Evolutionary conservation across 2,797 vertebrate species (phyloP), one percentile per base, ranked within the genome.

Genomic region (Anguilla obscura): DNA sequence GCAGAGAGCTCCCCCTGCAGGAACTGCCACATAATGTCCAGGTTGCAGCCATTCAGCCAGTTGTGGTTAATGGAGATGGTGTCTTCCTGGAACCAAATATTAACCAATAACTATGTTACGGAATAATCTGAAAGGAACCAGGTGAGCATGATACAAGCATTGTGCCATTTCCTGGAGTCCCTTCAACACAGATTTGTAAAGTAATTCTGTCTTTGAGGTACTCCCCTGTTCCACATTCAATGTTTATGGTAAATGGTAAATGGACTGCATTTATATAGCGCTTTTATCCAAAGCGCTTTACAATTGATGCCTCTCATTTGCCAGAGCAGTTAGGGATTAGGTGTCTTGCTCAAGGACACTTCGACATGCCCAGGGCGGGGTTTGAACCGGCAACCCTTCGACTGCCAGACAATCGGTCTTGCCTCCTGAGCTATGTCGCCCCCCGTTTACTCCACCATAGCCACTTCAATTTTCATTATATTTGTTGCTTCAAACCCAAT

Each of bases 61-160:
- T 99, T 99, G 93, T 99, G 99, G 94, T 99, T 99, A 89, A 99
- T 97, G 86, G 98, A 99, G 90, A 99, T 99, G 1, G 98, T 99
- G 91, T 99, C 98, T 12, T 99, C 98, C 98, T 99, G 91, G 40
- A 90, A 79, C 0, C 74, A 12, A 14, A 18, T 85, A 45, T 50
- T 24, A 5, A n/a, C 16, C 18, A 45, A 82, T 24, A 5, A n/a
- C 16, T 6, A 82, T n/a, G 45, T 48, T 36, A 21, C n/a, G 7
- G 84, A n/a, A 45, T 84, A n/a, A 52, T 36, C 40, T 18, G 6
- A 24, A 84, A n/a, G n/a, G 21, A n/a, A 79, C 30, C 40, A 82
- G 16, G 9, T 40, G 30, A 27, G 71, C 33, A 76, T 33, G 50
- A 56, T 16, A 56, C 54, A 14, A 14, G 54, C 14, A 56, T 16